These are phyloP conservation scores for Subacronicta megacephala DNA, from an alignment of 2,888 invertebrate genomes.

Conservation along the genomic window DNA sequence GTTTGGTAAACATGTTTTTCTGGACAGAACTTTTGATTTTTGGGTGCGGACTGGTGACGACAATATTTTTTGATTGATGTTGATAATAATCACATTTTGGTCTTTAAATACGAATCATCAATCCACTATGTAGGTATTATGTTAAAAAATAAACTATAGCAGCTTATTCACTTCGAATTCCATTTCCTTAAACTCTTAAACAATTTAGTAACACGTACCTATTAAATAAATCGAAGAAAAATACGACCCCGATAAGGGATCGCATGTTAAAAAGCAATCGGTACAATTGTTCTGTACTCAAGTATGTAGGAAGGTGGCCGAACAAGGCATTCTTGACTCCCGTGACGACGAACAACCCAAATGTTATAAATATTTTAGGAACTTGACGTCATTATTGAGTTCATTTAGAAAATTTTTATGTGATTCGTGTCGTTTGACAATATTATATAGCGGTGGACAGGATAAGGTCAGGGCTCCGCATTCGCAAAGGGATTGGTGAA, in stretches of 20 bases:
- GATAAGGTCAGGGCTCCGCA: no score
- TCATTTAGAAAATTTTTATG: neutral
- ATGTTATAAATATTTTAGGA: slow-evolving; percentile 34
- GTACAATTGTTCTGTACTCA: slow-evolving; percentile 24
- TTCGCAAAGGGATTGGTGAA: no score
- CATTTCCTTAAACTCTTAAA: neutral
- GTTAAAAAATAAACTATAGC: no score
- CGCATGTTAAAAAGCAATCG: slow-evolving; percentile 47
- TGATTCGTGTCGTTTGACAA: no score
- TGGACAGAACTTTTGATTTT: slow-evolving; percentile 25
- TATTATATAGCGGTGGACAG: no score
- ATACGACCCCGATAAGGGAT: slow-evolving; percentile 39
- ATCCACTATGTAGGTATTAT: neutral
- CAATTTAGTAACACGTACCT: slow-evolving; percentile 15
- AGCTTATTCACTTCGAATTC: neutral
- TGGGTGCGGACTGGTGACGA: neutral
- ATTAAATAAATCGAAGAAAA: slow-evolving; percentile 34
- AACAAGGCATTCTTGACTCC: slow-evolving; percentile 41
- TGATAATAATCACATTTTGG: neutral
- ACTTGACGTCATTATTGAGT: slow-evolving; percentile 3
- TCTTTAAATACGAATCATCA: neutral
- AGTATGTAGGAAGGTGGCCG: slow-evolving; percentile 39
- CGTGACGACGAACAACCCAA: slow-evolving; percentile 13
- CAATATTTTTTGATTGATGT: slow-evolving; percentile 1
- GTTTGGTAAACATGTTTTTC: slow-evolving; percentile 61